Evolutionary conservation across 2,888 invertebrate species (phyloP), one percentile per base, ranked within the genome.

Genomic region (Encarsia formosa): DNA sequence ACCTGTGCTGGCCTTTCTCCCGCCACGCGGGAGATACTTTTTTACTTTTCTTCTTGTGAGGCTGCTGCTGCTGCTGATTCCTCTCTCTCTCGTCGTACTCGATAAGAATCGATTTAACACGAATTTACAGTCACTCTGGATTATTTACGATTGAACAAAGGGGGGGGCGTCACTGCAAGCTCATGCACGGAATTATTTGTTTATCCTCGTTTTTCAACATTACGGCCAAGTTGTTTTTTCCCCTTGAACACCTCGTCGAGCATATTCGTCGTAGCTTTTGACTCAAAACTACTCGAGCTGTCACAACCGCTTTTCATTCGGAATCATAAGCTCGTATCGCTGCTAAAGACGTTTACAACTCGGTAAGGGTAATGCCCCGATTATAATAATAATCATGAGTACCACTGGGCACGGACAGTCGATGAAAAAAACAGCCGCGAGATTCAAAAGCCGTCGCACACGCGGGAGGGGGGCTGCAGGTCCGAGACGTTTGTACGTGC

Each of bases 51-150:
- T 16, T 11, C 26, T n/a, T 31, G 29, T 15, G 19, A 18, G 42
- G n/a, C n/a, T n/a, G n/a, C n/a, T n/a, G n/a, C 31, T n/a, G 8
- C 13, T 13, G 22, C 15, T 15, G 13, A 32, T 19, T 34, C 34
- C n/a, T 15, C 16, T 34, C 34, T 9, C 6, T 15, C 22, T 2
- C 43, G 43, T 50, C 40, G n/a, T n/a, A n/a, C n/a, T n/a, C n/a
- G 56, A 56, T 56, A 52, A 49, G 35, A 49, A 56, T 52, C 56
- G 49, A 46, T 44, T 52, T 50, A 49, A 56, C 56, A 50, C 49
- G 56, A 56, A 52, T 56, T 52, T 52, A n/a, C 52, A 52, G 49
- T 52, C 49, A 52, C 46, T 56, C 52, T 34, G 49, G 43, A 50
- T 56, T 52, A 47, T 56, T 52, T 49, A 47, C 46, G 47, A 50